A percentile compares a stretch with the other conserved stretches of the same genome.
phyloP scores from a whole-genome alignment of 1,140 invertebrate species.

The Micrasema minimum region DNA sequence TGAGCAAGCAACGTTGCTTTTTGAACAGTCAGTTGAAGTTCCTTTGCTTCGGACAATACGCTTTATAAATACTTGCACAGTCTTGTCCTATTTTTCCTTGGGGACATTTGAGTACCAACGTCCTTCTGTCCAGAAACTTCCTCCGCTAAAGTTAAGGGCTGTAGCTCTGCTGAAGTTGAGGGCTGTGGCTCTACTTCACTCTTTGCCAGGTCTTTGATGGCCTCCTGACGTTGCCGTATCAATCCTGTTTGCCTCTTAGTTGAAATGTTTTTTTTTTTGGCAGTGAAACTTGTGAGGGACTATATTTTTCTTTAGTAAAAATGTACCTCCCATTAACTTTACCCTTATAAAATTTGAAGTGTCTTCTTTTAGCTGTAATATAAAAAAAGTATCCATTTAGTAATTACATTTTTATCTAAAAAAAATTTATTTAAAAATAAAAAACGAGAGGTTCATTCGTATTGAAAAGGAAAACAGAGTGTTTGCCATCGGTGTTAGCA shows the following conservation, averaged over 20 bases:
- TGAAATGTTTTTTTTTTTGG: background rate
- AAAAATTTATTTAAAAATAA: no score
- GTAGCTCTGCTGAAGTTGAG: background rate
- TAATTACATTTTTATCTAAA: no score
- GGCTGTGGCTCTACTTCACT: background rate
- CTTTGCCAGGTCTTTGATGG: background rate
- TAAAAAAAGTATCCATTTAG: no score
- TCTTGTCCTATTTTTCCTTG: no score
- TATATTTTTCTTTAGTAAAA: background rate
- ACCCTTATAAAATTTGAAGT: background rate
- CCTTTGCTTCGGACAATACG: no score
- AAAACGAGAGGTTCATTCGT: no score
- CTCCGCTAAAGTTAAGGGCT: background rate
- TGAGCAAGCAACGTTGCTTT: no score
- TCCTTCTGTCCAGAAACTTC: background rate
- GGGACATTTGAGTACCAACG: no score
- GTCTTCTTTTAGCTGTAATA: background rate
- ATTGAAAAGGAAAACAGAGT: no score
- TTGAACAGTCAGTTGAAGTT: no score
- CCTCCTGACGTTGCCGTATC: background rate
- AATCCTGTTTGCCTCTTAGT: background rate
- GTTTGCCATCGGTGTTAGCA: no score
- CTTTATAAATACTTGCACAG: no score
- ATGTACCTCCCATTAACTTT: background rate
- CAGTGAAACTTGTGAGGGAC: background rate